These are phyloP conservation scores for Otus sunia DNA, from an alignment of 2,113 vertebrate species.

Conservation along the genomic window DNA sequence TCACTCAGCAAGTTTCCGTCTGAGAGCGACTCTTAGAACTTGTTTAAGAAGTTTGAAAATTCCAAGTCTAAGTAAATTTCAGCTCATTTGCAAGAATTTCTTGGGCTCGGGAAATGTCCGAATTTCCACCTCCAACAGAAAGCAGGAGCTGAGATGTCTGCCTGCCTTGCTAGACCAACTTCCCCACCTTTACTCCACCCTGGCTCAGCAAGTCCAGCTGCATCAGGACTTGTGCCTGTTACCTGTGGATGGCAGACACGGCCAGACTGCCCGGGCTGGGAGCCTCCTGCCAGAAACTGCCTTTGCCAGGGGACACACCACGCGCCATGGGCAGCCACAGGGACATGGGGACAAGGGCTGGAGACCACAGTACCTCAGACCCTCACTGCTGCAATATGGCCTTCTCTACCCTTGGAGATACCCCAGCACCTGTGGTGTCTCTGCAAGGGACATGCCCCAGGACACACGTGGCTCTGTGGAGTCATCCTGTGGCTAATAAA, in stretches of 20 bases:
- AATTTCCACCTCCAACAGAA: not conserved
- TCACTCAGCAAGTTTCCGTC: not conserved
- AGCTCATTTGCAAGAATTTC: not conserved
- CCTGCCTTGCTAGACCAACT: not conserved
- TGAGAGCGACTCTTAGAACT: not conserved
- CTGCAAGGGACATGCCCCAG: not conserved
- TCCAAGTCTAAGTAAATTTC: not conserved
- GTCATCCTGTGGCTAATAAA: not conserved
- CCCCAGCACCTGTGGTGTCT: not conserved
- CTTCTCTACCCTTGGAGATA: not conserved
- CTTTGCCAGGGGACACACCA: not conserved
- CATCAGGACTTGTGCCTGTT: not conserved
- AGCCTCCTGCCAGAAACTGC: not conserved
- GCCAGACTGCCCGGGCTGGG: not conserved
- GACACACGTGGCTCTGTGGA: not conserved
- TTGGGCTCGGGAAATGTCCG: not conserved
- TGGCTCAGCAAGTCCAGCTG: not conserved
- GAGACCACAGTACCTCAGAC: not conserved
- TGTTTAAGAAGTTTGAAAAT: not conserved
- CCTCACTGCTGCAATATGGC: not conserved
- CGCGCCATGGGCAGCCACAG: not conserved
- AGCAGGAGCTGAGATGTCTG: not conserved
- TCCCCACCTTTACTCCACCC: not conserved
- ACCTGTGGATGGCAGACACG: accelerated
- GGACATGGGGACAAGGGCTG: not conserved